Evolutionary conservation across 2,113 vertebrate genomes (phyloP), one percentile per base, ranked within the genome.

Genomic region (Ptilonorhynchus violaceus): DNA sequence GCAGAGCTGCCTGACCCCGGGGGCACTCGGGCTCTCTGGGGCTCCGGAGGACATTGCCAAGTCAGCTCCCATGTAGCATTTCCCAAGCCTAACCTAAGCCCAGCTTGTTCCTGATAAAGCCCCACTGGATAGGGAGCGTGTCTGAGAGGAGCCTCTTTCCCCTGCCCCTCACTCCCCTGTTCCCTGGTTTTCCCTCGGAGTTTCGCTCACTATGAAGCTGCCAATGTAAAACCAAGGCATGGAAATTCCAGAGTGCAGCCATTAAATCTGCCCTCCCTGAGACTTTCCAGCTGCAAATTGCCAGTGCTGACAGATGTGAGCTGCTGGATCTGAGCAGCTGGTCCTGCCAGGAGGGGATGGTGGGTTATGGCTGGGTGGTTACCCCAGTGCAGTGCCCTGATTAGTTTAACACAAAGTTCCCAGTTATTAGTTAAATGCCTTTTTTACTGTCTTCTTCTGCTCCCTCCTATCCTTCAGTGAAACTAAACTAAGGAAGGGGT

Each of bases 201-300:
- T 50, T 87, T 62, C 89, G 44, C 46, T 91, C 84, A 62, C 74
- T 55, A 18, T 0, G 0, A 74, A 78, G 73, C 77, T 74, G 74
- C 77, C 95, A 93, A 94, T 92, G 75, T 85, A 53, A 80, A 85
- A 64, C 39, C 44, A 84, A 92, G 79, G 67, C 82, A 72, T 93
- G 84, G 92, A 83, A 92, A 85, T 91, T 92, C 89, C 55, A 33
- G 83, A 53, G 68, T 79, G 74, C 44, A 92, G 81, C 86, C 94
- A 81, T 92, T 88, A 72, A 72, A 97, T 92, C 81, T 72, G 27
- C 62, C 63, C 66, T 88, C 59, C 53, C 92, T 77, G 79, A 93
- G 89, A 94, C 84, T 91, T 94, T 92, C 74, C 88, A 83, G 80
- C 56, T 93, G 89, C 89, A 91, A 67, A 91, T 35, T 82, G 89